Percentiles rank a stretch among this genome's conserved stretches.
These are phyloP conservation scores for Macrophya alboannulata DNA, from an alignment of 2,888 invertebrate genomes.

Conservation along the genomic window DNA sequence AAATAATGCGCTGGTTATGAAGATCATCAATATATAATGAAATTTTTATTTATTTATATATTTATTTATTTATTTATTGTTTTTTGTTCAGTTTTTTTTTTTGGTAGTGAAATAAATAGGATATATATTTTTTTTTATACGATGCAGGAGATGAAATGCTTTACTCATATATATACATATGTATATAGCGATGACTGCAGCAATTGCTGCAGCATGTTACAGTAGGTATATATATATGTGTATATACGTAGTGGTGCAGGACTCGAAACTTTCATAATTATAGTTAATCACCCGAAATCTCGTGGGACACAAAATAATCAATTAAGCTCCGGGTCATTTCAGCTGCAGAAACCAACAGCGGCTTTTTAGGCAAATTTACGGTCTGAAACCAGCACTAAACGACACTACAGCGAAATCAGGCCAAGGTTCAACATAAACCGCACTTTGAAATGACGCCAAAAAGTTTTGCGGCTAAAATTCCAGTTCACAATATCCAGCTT, in stretches of 20 bases:
- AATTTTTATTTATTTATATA: neutral
- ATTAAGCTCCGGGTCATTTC: slow-evolving; percentile 21
- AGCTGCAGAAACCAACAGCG: neutral
- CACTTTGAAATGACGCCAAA: neutral
- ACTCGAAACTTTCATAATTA: neutral
- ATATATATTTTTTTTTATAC: too few species aligned
- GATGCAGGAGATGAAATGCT: neutral
- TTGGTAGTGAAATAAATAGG: neutral
- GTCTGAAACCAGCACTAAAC: neutral
- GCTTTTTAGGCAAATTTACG: slow-evolving; percentile 5
- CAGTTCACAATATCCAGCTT: neutral
- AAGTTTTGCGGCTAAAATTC: neutral
- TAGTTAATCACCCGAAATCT: slow-evolving; percentile 15
- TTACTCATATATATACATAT: neutral
- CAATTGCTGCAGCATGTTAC: slow-evolving; percentile 9
- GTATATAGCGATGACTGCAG: neutral
- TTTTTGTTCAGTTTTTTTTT: neutral
- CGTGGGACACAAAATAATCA: slow-evolving; percentile 27
- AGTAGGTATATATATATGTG: neutral
- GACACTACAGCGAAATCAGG: neutral
- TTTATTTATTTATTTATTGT: neutral
- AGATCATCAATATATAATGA: neutral
- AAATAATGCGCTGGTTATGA: neutral
- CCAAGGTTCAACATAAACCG: neutral
- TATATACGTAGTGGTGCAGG: neutral